Evolutionary conservation across 2,888 invertebrate species (phyloP), one percentile per base, ranked within the genome.

Genomic region (Entomobrya multifasciata): DNA sequence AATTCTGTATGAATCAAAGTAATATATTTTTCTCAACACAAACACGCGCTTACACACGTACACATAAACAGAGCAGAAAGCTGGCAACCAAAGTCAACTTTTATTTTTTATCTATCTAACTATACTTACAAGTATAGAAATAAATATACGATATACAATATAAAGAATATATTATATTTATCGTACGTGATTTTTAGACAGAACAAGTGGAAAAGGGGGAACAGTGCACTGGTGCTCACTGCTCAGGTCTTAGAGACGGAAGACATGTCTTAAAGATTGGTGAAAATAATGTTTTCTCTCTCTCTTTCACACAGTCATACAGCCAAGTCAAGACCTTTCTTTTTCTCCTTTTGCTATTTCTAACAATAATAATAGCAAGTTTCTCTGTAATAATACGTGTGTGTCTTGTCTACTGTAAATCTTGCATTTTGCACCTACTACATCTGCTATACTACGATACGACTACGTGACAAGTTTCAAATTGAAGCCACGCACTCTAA

Each of bases 381-480:
- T n/a, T 36, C 36, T 17, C 10, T 57, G 6, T 57, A 65, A 36
- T 30, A 44, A 36, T 67, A 44, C 44, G 60, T 60, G 77, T 76
- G 55, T 55, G 30, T 30, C n/a, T n/a, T n/a, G n/a, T n/a, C n/a
- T n/a, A 36, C 30, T 65, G 65, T 55, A 57, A 55, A 55, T 55
- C 36, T 57, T 57, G 60, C 57, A 57, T 77, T 77, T 77, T 77
- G 77, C 77, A 77, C 77, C 49, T 80, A 80, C 80, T 80, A 55
- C 22, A 25, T 20, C n/a, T n/a, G n/a, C n/a, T n/a, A n/a, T n/a
- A n/a, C n/a, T n/a, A n/a, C n/a, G n/a, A n/a, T n/a, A n/a, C n/a
- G n/a, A n/a, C 67, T 85, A 86, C 86, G 86, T 86, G 86, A 86
- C 86, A 86, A 74, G 62, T 86, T 80, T 52, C 60, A 74, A 86